A percentile compares a stretch with the other conserved stretches of the same genome.
phyloP scores from a whole-genome alignment of 2,113 vertebrate species.

The Ceuthmochares aereus region DNA sequence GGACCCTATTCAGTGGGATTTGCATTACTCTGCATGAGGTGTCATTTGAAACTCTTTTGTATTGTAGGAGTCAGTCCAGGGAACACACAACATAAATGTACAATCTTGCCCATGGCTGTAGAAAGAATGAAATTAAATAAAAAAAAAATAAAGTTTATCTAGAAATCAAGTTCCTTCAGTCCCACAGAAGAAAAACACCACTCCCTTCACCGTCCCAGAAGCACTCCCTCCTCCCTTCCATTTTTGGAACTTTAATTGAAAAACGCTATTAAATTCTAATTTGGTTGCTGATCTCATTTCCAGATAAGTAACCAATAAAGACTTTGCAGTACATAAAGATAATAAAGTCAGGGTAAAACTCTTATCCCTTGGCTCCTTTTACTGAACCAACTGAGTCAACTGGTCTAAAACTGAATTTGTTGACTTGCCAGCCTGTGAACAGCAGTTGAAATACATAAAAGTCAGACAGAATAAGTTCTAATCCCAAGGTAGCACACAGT shows the following conservation, averaged over 20 bases:
- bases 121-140: background rate
- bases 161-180: constrained; percentile 3
- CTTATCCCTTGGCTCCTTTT: background rate
- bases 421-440: background rate
- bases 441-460: background rate
- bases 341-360: background rate
- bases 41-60: constrained; percentile 31
- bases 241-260: constrained; percentile 5
- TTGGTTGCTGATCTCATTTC: background rate
- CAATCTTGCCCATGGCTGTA: background rate
- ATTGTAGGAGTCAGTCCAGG: background rate
- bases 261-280: background rate
- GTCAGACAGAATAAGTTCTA: background rate
- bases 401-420: background rate
- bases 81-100: constrained; percentile 7
- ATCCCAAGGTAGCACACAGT: background rate
- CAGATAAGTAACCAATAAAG: background rate
- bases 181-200: background rate
- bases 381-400: background rate
- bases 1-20: background rate
- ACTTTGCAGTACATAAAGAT: background rate
- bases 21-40: constrained; percentile 26
- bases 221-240: fast-evolving
- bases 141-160: background rate
- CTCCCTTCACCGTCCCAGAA: background rate